Evolutionary conservation across 2,888 invertebrate genomes (phyloP).

Genomic region (Campoplex nolae): DNA sequence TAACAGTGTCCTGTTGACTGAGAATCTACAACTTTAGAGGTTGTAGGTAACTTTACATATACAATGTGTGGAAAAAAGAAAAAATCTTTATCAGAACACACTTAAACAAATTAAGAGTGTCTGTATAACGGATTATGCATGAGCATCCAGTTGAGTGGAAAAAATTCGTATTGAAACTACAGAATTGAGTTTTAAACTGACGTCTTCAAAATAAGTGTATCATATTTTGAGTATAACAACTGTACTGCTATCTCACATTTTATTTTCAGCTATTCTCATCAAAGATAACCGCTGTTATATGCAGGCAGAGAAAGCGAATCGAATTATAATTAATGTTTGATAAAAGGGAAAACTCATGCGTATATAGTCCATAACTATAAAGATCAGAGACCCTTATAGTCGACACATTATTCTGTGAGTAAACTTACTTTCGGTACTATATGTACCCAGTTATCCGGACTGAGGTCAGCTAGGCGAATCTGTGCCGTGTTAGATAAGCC

Average conservation of each 20-base stretch:
- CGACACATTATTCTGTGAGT: constrained; percentile 38
- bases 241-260: not conserved
- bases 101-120: not conserved
- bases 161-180: not conserved
- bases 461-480: constrained; percentile 57
- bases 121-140: not conserved
- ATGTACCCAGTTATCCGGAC: constrained; percentile 41
- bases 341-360: constrained; percentile 1
- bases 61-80: not conserved
- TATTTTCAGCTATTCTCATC: not conserved
- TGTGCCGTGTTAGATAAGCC: constrained; percentile 60
- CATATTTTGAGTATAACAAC: not conserved
- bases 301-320: not conserved
- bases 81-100: not conserved
- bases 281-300: not conserved
- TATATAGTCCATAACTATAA: not conserved
- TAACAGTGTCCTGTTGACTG: not conserved
- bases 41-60: constrained; percentile 37
- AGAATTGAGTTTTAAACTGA: not conserved
- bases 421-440: constrained; percentile 24
- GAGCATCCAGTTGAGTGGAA: not conserved
- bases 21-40: constrained; percentile 32
- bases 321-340: not conserved
- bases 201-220: not conserved
- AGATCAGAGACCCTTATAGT: constrained; percentile 17